Conservation (phyloP, 2,113 vertebrate genomes). For the Cebidichthys violaceus region DNA sequence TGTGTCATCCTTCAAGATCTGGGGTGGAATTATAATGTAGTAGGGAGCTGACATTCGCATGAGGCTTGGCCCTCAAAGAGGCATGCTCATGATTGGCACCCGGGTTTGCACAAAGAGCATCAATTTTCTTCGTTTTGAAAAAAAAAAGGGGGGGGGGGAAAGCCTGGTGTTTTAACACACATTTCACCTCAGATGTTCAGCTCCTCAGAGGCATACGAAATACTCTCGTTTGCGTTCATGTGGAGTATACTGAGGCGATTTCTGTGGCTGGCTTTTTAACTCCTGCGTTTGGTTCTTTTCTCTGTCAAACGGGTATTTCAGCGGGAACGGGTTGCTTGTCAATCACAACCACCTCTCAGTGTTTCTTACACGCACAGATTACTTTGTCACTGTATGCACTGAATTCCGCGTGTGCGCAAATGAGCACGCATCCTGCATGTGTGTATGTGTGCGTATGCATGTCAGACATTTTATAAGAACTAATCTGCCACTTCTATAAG, state of each 20-base stretch:
- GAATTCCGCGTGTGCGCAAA: background rate
- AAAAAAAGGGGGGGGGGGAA: conserved; percentile 9
- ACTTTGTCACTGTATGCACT: conserved; percentile 36
- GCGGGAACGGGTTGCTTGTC: conserved; percentile 69
- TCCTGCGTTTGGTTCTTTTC: conserved; percentile 64
- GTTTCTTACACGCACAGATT: conserved; percentile 37
- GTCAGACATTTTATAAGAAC: conserved; percentile 33
- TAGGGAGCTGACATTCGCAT: conserved; percentile 42
- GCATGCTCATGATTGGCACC: conserved; percentile 62
- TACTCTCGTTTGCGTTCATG: conserved; percentile 69
- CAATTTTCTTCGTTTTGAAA: conserved; percentile 48
- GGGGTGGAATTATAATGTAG: conserved; percentile 55
- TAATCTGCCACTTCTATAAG: conserved; percentile 64
- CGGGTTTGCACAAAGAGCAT: conserved; percentile 61
- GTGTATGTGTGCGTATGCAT: background rate
- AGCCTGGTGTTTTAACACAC: conserved; percentile 36
- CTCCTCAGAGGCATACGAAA: conserved; percentile 49
- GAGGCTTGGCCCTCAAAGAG: conserved; percentile 51
- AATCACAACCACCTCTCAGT: conserved; percentile 64
- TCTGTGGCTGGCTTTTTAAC: conserved; percentile 65
- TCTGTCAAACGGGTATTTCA: conserved; percentile 63
- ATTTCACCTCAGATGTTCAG: conserved; percentile 57
- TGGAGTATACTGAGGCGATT: conserved; percentile 62
- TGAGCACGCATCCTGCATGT: background rate
- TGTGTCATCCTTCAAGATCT: conserved; percentile 41